These are phyloP conservation scores for Heptranchias perlo DNA, from an alignment of 2,113 vertebrate genomes.

Conservation along the genomic window DNA sequence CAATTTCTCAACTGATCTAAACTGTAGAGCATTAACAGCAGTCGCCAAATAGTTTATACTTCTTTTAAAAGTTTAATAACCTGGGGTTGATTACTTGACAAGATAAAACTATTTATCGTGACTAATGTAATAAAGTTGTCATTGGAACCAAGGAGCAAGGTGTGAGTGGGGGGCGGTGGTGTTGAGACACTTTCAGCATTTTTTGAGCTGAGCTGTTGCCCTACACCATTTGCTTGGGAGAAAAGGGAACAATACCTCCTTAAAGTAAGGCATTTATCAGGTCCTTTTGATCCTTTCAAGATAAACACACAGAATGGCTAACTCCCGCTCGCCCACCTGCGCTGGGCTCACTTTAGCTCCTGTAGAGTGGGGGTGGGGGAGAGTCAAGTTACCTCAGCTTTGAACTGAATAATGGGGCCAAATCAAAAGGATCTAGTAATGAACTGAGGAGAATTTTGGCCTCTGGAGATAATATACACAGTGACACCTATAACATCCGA, in stretches of 20 bases:
- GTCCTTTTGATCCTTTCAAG: conserved; percentile 29
- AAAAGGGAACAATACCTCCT: not conserved
- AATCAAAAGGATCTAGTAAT: conserved; percentile 46
- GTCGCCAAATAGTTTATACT: not conserved
- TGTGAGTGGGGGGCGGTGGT: conserved; percentile 41
- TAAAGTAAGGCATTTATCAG: not conserved
- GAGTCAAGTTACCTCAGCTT: conserved; percentile 41
- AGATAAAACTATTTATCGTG: conserved; percentile 39
- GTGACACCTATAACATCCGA: conserved; percentile 42
- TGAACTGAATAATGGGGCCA: conserved; percentile 44
- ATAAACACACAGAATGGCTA: not conserved
- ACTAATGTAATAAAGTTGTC: conserved; percentile 41
- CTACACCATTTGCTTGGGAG: not conserved
- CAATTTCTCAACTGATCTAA: not conserved
- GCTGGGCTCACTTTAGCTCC: not conserved
- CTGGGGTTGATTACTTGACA: conserved; percentile 40
- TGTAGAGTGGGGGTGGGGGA: conserved; percentile 36
- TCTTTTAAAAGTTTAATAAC: not conserved
- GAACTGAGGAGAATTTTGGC: conserved; percentile 42
- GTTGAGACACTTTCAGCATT: not conserved
- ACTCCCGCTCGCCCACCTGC: not conserved
- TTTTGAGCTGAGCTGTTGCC: not conserved
- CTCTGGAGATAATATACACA: conserved; percentile 40
- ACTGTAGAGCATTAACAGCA: not conserved
- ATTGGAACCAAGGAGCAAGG: not conserved